Evolutionary conservation across 2,113 vertebrate genomes (phyloP).

Genomic region (Rhizomys pruinosus): DNA sequence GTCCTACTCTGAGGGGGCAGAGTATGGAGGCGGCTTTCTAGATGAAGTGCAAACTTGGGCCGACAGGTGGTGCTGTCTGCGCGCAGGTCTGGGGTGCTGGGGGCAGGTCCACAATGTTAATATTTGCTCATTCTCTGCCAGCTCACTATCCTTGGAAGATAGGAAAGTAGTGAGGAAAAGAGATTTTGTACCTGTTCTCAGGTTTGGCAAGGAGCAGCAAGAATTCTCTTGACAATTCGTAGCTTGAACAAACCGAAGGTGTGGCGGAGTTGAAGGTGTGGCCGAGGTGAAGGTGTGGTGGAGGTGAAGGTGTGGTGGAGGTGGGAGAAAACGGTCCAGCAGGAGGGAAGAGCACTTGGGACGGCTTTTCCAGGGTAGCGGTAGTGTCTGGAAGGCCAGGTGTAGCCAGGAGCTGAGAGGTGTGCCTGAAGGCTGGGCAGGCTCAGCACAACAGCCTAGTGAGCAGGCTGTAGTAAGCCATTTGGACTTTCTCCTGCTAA

Average conservation of each 20-base stretch:
- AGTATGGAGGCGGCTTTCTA: neutral
- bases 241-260: neutral
- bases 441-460: neutral
- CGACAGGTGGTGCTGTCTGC: constrained; percentile 72
- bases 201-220: neutral
- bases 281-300: too few species aligned
- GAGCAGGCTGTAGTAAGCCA: neutral
- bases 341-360: neutral
- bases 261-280: neutral
- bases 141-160: neutral
- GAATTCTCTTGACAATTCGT: neutral
- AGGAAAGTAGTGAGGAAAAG: neutral
- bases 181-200: neutral
- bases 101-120: neutral
- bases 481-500: neutral
- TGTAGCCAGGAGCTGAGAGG: neutral
- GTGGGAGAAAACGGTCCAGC: neutral
- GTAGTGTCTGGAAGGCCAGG: neutral
- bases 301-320: neutral
- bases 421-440: neutral
- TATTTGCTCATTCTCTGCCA: neutral
- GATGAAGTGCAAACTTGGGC: neutral
- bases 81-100: neutral
- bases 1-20: neutral
- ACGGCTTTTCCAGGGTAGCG: neutral